Percentiles rank a stretch among this genome's conserved stretches.
Conservation (phyloP, 1,140 invertebrate species). For the Cardiocondyla obscurior region DNA sequence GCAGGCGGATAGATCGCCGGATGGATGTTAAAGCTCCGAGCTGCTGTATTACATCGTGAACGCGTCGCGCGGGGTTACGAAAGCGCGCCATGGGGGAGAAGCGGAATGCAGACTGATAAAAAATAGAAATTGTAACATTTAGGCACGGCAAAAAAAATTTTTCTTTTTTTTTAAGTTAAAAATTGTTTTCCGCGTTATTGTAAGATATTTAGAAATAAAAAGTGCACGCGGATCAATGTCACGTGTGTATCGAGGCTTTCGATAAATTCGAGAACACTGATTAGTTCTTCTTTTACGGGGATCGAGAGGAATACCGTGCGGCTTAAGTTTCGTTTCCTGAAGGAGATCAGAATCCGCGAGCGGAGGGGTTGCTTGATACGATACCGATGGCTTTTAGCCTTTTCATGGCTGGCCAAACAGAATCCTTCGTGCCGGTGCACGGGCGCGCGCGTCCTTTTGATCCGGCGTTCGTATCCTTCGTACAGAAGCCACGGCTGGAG, state of each 20-base stretch:
- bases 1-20: conserved; percentile 50
- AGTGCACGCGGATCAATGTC: conserved; percentile 15
- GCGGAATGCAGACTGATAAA: not conserved
- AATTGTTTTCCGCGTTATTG: no score
- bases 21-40: conserved; percentile 33
- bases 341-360: conserved; percentile 62
- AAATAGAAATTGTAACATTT: not conserved
- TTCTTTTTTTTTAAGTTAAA: not conserved
- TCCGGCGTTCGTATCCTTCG: conserved; percentile 58
- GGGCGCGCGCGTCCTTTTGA: conserved; percentile 56
- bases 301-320: conserved; percentile 64
- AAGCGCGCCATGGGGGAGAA: not conserved
- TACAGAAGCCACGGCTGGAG: conserved; percentile 5
- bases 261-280: conserved; percentile 58
- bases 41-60: conserved; percentile 13
- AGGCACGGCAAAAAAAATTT: not conserved
- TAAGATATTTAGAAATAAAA: not conserved
- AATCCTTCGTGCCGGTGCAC: conserved; percentile 64
- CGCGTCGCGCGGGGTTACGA: not conserved
- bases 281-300: conserved; percentile 61
- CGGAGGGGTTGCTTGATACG: conserved; percentile 66
- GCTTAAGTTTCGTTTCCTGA: conserved; percentile 61
- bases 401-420: conserved; percentile 73
- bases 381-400: conserved; percentile 73
- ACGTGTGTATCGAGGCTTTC: not conserved